Conservation (phyloP, 2,888 invertebrate genomes). For the Perizoma affinitatum region DNA sequence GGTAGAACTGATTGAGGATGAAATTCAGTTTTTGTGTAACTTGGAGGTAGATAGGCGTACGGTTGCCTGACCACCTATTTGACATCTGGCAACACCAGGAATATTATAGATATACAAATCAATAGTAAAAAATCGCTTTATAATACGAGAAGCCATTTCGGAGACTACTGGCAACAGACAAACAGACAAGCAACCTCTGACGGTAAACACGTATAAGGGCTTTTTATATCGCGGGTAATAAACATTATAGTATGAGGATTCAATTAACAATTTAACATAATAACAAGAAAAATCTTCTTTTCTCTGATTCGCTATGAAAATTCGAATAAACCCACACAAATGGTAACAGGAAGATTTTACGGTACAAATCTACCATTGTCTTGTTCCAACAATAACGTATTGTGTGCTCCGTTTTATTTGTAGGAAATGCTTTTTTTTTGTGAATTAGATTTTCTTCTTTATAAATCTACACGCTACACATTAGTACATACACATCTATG, state of each 20-base stretch:
- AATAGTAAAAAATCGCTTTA: too few species aligned
- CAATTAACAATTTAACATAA: background rate
- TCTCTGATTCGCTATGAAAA: slow-evolving; percentile 10
- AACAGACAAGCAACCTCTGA: too few species aligned
- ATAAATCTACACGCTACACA: slow-evolving; percentile 28
- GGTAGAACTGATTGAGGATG: too few species aligned
- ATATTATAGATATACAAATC: too few species aligned
- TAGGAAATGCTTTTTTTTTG: slow-evolving; percentile 48
- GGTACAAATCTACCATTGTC: slow-evolving; percentile 55
- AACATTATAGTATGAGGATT: background rate
- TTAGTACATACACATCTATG: too few species aligned
- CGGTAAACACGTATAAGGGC: too few species aligned
- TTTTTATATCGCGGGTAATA: too few species aligned
- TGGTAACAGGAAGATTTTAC: slow-evolving; percentile 28
- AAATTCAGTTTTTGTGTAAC: too few species aligned
- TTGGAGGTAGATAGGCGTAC: too few species aligned
- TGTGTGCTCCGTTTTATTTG: slow-evolving; percentile 48
- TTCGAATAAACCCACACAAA: slow-evolving; percentile 25
- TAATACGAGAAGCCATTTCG: too few species aligned
- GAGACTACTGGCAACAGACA: background rate
- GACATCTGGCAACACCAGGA: too few species aligned
- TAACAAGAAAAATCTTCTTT: slow-evolving; percentile 6
- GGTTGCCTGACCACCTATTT: too few species aligned
- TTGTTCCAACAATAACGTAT: slow-evolving; percentile 53
- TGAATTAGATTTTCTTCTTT: slow-evolving; percentile 48